phyloP scores from a whole-genome alignment of 2,888 invertebrate genomes.

The Cabera pusaria region DNA sequence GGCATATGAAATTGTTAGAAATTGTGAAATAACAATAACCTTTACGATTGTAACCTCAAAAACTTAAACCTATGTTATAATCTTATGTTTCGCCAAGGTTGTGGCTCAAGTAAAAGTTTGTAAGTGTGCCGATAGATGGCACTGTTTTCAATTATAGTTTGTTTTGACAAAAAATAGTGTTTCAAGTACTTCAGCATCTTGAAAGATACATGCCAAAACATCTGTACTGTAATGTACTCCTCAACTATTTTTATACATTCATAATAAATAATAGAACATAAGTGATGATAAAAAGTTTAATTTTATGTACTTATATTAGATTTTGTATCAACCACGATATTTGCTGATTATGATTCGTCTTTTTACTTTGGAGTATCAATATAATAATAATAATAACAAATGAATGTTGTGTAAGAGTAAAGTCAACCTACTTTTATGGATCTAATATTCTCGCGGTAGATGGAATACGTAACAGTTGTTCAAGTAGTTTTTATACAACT shows the following conservation, averaged over 20 bases:
- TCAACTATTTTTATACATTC: constrained; percentile 20
- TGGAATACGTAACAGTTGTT: too few species aligned
- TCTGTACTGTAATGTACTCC: constrained; percentile 2
- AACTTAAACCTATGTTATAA: too few species aligned
- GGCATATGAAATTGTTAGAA: too few species aligned
- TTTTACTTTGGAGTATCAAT: constrained; percentile 7
- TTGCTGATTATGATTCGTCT: constrained; percentile 12
- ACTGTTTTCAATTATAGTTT: too few species aligned
- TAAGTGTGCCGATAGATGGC: constrained; percentile 4
- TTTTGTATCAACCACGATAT: constrained; percentile 6
- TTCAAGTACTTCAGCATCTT: not conserved
- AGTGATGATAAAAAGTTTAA: constrained; percentile 7
- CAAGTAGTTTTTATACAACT: too few species aligned
- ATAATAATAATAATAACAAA: constrained; percentile 18
- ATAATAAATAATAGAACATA: constrained; percentile 7
- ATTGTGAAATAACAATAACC: too few species aligned
- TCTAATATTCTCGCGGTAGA: constrained; percentile 19
- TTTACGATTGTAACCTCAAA: too few species aligned
- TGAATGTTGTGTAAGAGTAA: constrained; percentile 17
- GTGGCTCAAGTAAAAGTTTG: too few species aligned
- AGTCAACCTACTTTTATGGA: constrained; percentile 23
- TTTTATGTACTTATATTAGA: constrained; percentile 12
- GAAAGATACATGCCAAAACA: constrained; percentile 10
- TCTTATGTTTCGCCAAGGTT: too few species aligned
- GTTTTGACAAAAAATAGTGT: too few species aligned